phyloP scores from a whole-genome alignment of 2,888 invertebrate genomes.

The Myathropa florea region DNA sequence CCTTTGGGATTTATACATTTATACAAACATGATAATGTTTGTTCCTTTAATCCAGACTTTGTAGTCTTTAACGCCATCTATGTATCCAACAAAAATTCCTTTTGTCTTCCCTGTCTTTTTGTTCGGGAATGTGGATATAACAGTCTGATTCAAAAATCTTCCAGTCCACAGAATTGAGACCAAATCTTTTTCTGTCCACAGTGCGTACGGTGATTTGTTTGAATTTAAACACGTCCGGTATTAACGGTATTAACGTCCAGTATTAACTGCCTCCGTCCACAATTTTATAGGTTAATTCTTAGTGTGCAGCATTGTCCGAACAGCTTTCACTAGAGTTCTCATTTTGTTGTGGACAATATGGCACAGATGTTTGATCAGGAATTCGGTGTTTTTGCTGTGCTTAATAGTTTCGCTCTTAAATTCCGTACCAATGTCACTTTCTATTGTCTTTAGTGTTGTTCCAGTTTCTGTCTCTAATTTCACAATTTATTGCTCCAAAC shows the following conservation, averaged over 20 bases:
- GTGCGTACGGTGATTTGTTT: not conserved
- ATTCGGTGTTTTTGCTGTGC: not conserved
- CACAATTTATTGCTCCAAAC: not conserved
- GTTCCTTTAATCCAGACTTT: not conserved
- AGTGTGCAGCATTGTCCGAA: constrained; percentile 3
- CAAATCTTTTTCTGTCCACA: not conserved
- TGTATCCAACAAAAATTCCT: not conserved
- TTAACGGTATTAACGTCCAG: not conserved
- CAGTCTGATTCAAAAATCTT: not conserved
- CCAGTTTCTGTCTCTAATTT: not conserved
- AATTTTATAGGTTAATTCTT: not conserved
- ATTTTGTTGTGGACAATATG: not conserved
- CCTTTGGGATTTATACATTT: no score
- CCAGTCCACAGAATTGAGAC: not conserved
- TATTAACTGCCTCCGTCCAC: not conserved
- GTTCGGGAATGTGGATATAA: not conserved
- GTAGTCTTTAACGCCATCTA: constrained; percentile 1
- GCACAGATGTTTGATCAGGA: not conserved
- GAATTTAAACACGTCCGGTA: not conserved
- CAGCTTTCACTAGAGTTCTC: not conserved
- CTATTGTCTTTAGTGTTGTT: not conserved
- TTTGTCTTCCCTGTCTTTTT: constrained; percentile 3
- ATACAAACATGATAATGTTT: not conserved
- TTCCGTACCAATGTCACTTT: not conserved
- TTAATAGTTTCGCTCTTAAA: not conserved